Conservation (phyloP, 2,113 vertebrate genomes). For the Calyptommatus sinebrachiatus region DNA sequence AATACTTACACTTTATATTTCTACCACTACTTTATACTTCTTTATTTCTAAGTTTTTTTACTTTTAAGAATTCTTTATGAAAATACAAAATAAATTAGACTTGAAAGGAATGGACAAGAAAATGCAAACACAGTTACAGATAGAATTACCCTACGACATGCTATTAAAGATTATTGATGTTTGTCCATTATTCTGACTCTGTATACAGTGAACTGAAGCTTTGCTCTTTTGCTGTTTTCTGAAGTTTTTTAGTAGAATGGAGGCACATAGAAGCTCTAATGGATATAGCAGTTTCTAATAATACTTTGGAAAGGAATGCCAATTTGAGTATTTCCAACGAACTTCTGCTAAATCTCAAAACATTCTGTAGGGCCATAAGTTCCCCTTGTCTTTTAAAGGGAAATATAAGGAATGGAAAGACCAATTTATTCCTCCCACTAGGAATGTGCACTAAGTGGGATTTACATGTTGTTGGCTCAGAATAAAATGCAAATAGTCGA, state of each 20-base stretch:
- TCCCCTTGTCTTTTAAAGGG: neutral
- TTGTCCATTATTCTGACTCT: neutral
- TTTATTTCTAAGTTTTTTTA: neutral
- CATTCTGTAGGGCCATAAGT: neutral
- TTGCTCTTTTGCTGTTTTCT: neutral
- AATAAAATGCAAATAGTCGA: no score
- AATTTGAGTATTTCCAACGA: neutral
- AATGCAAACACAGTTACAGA: neutral
- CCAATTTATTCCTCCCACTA: neutral
- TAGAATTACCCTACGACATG: neutral
- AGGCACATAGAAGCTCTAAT: neutral
- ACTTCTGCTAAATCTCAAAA: neutral
- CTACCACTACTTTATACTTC: neutral
- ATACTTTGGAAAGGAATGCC: neutral
- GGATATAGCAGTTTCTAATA: neutral
- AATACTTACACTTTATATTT: no score
- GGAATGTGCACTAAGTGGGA: no score
- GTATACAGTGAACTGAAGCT: neutral
- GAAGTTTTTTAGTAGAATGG: neutral
- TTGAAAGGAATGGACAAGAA: neutral
- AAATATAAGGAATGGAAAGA: neutral
- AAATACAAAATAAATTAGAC: neutral
- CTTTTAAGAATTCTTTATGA: neutral
- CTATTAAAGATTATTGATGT: constrained; percentile 3
- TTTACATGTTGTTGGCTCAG: no score